Evolutionary conservation across 1,140 invertebrate species (phyloP).

Genomic region (Sminthurinus signatus): DNA sequence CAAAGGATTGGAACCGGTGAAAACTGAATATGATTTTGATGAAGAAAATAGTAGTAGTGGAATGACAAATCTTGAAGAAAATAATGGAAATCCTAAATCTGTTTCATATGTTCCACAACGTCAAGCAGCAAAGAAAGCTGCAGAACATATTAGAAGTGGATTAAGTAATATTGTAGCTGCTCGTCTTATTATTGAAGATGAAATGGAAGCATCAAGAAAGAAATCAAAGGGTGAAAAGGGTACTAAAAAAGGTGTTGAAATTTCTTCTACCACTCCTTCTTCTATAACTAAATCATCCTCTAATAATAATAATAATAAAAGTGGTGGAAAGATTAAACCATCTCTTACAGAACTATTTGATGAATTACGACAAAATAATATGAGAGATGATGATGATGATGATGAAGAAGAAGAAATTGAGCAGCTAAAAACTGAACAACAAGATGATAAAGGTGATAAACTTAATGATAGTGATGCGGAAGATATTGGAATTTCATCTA

Average conservation of each 20-base stretch:
- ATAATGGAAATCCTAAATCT: slow-evolving; percentile 54
- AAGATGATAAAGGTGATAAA: too few species aligned
- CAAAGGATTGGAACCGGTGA: slow-evolving; percentile 18
- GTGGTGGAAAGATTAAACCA: neutral
- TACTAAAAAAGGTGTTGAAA: neutral
- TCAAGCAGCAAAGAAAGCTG: slow-evolving; percentile 83
- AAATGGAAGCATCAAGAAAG: slow-evolving; percentile 38
- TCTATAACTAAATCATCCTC: too few species aligned
- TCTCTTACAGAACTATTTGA: slow-evolving; percentile 21
- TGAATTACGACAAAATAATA: too few species aligned
- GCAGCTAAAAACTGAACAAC: too few species aligned
- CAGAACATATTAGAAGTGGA: slow-evolving; percentile 75
- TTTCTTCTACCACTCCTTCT: too few species aligned
- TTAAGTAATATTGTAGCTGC: slow-evolving; percentile 54
- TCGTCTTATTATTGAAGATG: slow-evolving; percentile 42
- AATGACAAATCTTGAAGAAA: too few species aligned
- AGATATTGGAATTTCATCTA: too few species aligned
- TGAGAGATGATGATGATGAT: too few species aligned
- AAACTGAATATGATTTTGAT: slow-evolving; percentile 58
- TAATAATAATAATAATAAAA: slow-evolving; percentile 1
- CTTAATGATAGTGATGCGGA: neutral
- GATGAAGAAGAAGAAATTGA: too few species aligned
- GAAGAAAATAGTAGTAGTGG: slow-evolving; percentile 53
- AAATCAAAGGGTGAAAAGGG: slow-evolving; percentile 29
- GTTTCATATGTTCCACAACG: slow-evolving; percentile 79